Evolutionary conservation across 2,888 invertebrate species (phyloP), one percentile per base, ranked within the genome.

Genomic region (Amphimallon solstitiale): DNA sequence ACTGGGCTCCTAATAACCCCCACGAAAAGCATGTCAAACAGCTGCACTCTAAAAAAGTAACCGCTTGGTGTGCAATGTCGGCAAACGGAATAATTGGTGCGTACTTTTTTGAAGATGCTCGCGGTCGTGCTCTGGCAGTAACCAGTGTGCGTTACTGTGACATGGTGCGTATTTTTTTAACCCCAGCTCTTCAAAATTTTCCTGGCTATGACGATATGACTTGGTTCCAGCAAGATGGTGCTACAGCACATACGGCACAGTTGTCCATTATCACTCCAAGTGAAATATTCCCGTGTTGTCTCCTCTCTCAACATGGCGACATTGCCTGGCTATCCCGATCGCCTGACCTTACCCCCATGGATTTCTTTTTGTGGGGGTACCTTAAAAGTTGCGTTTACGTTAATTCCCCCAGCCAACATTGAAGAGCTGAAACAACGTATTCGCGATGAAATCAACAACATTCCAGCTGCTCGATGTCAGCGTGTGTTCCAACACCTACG

Each of bases 181-280:
- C n/a, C 7, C 56, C 56, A 38, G n/a, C n/a, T 6, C n/a, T 51
- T 29, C 51, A 51, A 19, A 17, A 45, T n/a, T 23, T 60, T 60
- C 4, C 12, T 6, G 21, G 45, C 12, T 45, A 1, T 19, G 40
- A 45, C 29, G 15, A 29, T 29, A 60, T 38, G 23, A 46, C 46
- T 43, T 46, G 46, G 34, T 70, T 71, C 23, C 68, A 70, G 48
- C 71, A 71, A 61, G 68, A 68, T 38, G 71, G 63, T 4, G 66
- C 68, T 14, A 68, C 67, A 23, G 35, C 43, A 23, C 70, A 70
- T 52, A 66, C 69, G 37, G 60, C 67, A 46, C 45, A 46, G 17
- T 23, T 65, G 65, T 65, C 69, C 10, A 68, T 71, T 40, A 54
- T 45, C 49, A 65, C 59, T 60, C 52, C 68, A 51, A 68, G 65